Evolutionary conservation across 2,888 invertebrate species (phyloP).

Genomic region (Eristalis intricaria): DNA sequence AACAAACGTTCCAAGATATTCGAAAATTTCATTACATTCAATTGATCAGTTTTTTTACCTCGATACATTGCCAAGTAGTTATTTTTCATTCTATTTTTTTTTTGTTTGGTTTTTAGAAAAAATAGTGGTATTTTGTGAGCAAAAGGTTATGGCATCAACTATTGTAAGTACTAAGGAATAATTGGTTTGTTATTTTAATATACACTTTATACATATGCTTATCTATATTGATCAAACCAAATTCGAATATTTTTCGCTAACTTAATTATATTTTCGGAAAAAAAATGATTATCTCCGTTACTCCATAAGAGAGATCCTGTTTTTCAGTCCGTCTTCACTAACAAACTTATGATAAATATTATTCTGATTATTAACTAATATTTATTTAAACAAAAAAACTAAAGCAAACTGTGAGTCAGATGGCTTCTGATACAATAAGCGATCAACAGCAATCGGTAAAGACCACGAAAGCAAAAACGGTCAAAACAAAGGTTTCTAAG

Average conservation of each 20-base stretch:
- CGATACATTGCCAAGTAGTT: not conserved
- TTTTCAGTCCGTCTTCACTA: no score
- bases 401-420: slow-evolving; percentile 41
- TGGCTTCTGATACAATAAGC: slow-evolving; percentile 29
- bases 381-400: not conserved
- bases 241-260: no score
- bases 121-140: slow-evolving; percentile 14
- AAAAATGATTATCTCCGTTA: no score
- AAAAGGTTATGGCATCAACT: slow-evolving; percentile 54
- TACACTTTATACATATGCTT: no score
- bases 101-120: not conserved
- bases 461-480: slow-evolving; percentile 43
- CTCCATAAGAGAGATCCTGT: no score
- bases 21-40: no score
- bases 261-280: no score
- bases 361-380: not conserved
- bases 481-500: slow-evolving; percentile 47
- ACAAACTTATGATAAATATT: no score
- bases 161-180: slow-evolving; percentile 42
- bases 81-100: not conserved
- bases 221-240: no score
- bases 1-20: not conserved
- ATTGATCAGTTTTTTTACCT: no score
- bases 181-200: not conserved
- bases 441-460: slow-evolving; percentile 52